Conservation (phyloP, 2,113 vertebrate genomes). For the Notarius lentiginosus region DNA sequence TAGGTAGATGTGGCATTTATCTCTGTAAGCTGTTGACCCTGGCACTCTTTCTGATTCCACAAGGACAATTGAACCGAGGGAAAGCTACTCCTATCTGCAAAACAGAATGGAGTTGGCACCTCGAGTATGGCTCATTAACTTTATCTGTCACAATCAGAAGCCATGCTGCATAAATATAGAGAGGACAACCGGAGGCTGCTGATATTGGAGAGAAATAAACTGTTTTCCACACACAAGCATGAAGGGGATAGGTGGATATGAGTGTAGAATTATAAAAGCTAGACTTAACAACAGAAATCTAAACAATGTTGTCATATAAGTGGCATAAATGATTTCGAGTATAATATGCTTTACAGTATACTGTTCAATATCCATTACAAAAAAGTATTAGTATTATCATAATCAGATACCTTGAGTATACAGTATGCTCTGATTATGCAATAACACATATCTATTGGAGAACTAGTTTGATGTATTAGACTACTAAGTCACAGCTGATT, state of each 20-base stretch:
- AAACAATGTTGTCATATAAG: neutral
- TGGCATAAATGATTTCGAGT: neutral
- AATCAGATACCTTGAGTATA: neutral
- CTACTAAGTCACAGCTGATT: neutral
- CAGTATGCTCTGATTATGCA: neutral
- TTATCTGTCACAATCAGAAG: constrained; percentile 54
- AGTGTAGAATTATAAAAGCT: neutral
- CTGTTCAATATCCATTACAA: neutral
- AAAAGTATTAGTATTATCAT: neutral
- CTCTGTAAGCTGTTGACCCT: constrained; percentile 6
- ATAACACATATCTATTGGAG: neutral
- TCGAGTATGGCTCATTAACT: constrained; percentile 57
- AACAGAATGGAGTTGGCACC: constrained; percentile 53
- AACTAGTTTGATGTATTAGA: constrained; percentile 8
- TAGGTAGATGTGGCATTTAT: constrained; percentile 1
- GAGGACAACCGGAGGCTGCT: constrained; percentile 19
- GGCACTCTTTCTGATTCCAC: constrained; percentile 34
- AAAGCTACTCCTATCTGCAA: constrained; percentile 53
- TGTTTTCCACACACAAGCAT: neutral
- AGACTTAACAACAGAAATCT: neutral
- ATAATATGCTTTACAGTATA: neutral
- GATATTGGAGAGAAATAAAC: constrained; percentile 36
- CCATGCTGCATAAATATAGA: constrained; percentile 39
- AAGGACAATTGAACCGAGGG: constrained; percentile 51
- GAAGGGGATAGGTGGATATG: neutral